A percentile compares a stretch with the other conserved stretches of the same genome.
phyloP scores from a whole-genome alignment of 2,888 invertebrate species.

The Yponomeuta evonymella region DNA sequence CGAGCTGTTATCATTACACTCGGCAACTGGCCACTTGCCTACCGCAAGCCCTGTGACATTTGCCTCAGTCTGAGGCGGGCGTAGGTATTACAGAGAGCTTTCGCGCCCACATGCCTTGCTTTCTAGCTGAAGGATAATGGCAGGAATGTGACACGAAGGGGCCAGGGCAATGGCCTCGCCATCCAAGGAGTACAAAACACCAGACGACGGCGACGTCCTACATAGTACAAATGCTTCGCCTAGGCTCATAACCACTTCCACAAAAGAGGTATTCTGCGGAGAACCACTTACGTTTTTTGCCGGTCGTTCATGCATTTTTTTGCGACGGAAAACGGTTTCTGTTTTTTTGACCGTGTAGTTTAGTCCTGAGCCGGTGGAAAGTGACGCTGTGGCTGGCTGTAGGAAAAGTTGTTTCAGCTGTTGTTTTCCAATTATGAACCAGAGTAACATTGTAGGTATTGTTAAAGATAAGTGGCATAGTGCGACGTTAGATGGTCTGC shows the following conservation, averaged over 20 bases:
- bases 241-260: not conserved
- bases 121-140: not conserved
- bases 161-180: slow-evolving; percentile 25
- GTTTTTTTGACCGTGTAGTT: not conserved
- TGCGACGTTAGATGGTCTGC: too few species aligned
- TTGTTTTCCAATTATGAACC: too few species aligned
- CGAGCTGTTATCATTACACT: too few species aligned
- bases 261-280: not conserved
- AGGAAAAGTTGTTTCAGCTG: too few species aligned
- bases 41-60: not conserved
- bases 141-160: slow-evolving; percentile 26
- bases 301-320: not conserved
- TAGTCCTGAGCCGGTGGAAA: too few species aligned
- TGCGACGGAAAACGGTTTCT: not conserved
- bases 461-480: too few species aligned
- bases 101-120: not conserved
- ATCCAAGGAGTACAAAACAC: slow-evolving; percentile 9
- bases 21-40: too few species aligned
- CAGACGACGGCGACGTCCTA: not conserved
- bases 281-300: not conserved
- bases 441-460: too few species aligned
- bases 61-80: not conserved
- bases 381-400: too few species aligned
- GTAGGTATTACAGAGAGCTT: not conserved
- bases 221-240: not conserved